phyloP scores from a whole-genome alignment of 2,888 invertebrate genomes.

The Epinotia brunnichana region DNA sequence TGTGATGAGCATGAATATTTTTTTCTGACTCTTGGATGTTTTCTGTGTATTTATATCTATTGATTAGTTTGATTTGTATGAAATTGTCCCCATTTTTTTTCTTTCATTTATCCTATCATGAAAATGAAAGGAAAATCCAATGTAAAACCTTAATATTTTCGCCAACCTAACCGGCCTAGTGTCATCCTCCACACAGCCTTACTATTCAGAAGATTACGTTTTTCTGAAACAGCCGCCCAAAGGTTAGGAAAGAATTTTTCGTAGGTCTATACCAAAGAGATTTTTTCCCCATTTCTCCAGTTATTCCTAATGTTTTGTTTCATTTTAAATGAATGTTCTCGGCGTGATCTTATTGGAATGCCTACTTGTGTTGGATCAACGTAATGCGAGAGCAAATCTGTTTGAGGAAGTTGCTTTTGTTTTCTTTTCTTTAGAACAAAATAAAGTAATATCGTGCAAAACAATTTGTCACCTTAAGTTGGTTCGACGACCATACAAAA shows the following conservation, averaged over 20 bases:
- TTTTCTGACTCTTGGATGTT: no score
- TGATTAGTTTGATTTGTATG: no score
- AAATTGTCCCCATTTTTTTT: no score
- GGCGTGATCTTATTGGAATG: slow-evolving; percentile 45
- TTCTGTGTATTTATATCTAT: no score
- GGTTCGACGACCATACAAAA: no score
- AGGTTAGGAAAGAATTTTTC: slow-evolving; percentile 39
- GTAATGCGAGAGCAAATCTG: slow-evolving; percentile 34
- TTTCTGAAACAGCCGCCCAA: slow-evolving; percentile 45
- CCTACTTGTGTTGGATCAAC: slow-evolving; percentile 46
- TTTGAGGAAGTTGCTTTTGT: slow-evolving; percentile 20
- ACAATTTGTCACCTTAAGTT: neutral
- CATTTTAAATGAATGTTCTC: slow-evolving; percentile 42
- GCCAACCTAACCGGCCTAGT: neutral
- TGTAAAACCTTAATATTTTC: neutral
- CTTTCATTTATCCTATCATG: no score
- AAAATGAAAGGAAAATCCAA: neutral
- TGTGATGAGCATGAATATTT: no score
- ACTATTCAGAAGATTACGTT: slow-evolving; percentile 45
- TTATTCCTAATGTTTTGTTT: slow-evolving; percentile 47
- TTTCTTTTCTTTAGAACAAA: neutral
- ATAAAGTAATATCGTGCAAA: neutral
- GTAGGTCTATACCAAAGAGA: slow-evolving; percentile 35
- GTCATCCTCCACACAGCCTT: neutral
- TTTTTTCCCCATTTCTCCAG: slow-evolving; percentile 44